Percentiles rank a stretch among this genome's conserved stretches.
These are phyloP conservation scores for Crotalus viridis DNA, from an alignment of 2,113 vertebrate species.

Conservation along the genomic window DNA sequence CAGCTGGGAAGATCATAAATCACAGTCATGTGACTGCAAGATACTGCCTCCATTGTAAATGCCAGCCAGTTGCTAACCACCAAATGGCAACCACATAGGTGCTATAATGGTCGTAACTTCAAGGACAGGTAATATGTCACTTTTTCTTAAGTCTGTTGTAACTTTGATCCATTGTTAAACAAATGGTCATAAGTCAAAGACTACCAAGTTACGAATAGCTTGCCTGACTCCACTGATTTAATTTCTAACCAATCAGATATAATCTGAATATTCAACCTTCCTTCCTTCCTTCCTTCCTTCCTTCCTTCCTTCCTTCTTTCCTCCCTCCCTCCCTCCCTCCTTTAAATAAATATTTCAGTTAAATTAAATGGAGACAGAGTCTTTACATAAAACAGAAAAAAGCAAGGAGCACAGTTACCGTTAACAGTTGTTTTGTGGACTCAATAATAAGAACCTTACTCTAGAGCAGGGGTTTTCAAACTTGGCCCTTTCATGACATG, in stretches of 20 bases:
- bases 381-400: neutral
- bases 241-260: neutral
- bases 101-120: neutral
- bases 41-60: neutral
- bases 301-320: no score
- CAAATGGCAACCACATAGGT: neutral
- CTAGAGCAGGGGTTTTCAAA: no score
- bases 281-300: no score
- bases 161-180: neutral
- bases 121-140: neutral
- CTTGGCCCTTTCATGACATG: no score
- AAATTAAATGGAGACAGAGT: neutral
- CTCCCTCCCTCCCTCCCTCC: neutral
- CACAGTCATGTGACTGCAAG: neutral
- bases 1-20: neutral
- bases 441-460: no score
- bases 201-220: neutral
- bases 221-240: neutral
- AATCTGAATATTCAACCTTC: neutral
- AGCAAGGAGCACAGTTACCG: neutral
- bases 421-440: neutral
- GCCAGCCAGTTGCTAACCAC: neutral
- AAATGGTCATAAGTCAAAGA: no score
- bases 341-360: neutral
- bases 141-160: neutral